Conservation (phyloP, 2,888 invertebrate genomes). For the Plebejus anna region DNA sequence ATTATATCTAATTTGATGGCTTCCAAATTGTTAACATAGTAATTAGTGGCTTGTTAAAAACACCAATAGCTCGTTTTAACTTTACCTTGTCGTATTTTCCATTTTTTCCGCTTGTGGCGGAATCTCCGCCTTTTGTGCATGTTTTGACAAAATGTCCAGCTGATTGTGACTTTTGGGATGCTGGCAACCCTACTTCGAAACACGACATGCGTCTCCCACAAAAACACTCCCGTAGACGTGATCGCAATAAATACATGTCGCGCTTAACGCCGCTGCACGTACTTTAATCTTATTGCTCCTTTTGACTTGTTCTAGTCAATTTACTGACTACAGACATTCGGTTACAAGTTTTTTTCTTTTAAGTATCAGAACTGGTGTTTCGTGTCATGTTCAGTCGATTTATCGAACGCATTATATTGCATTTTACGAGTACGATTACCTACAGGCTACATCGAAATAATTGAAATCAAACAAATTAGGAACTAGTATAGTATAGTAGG, state of each 20-base stretch:
- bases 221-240: constrained; percentile 34
- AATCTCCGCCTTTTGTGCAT: neutral
- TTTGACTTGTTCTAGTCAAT: constrained; percentile 18
- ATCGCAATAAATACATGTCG: constrained; percentile 34
- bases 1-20: neutral
- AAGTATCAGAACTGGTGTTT: neutral
- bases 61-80: too few relatives aligned
- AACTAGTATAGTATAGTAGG: too few relatives aligned
- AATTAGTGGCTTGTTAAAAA: too few relatives aligned
- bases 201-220: constrained; percentile 31
- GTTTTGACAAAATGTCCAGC: neutral
- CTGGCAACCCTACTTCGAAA: constrained; percentile 28
- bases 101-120: too few relatives aligned
- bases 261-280: constrained; percentile 21
- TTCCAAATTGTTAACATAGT: too few relatives aligned
- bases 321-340: constrained; percentile 14
- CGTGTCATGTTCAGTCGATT: neutral
- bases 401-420: neutral
- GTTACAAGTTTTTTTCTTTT: neutral
- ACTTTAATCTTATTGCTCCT: constrained; percentile 29
- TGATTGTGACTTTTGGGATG: neutral
- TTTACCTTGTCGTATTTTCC: too few relatives aligned
- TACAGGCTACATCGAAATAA: too few relatives aligned
- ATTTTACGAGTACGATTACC: neutral
- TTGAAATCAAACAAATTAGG: too few relatives aligned